Percentiles rank a stretch among this genome's conserved stretches.
phyloP scores from a whole-genome alignment of 1,140 invertebrate species.

The Drosophila miranda region DNA sequence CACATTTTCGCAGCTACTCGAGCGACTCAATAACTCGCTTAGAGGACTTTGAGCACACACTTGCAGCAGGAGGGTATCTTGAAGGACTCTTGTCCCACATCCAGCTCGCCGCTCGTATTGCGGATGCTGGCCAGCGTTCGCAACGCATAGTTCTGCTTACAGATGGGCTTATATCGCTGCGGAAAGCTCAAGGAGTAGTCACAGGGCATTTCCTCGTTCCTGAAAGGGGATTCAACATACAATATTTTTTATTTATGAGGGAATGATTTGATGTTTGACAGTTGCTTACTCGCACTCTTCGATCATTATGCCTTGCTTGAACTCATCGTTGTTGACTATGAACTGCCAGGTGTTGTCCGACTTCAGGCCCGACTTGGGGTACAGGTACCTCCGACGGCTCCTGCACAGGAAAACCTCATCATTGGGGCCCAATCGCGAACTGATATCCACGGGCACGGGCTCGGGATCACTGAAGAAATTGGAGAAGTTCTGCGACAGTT shows the following conservation, averaged over 20 bases:
- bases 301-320: conserved; percentile 71
- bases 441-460: conserved; percentile 44
- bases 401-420: conserved; percentile 61
- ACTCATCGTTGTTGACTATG: conserved; percentile 73
- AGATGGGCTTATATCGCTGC: conserved; percentile 83
- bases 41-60: conserved; percentile 82
- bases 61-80: conserved; percentile 86
- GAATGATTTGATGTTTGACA: neutral
- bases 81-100: conserved; percentile 77
- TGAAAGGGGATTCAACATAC: conserved; percentile 11
- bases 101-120: conserved; percentile 29
- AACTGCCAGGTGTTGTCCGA: conserved; percentile 62
- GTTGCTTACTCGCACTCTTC: conserved; percentile 81
- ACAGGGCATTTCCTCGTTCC: conserved; percentile 72
- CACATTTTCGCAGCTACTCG: conserved; percentile 51
- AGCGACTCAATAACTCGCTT: conserved; percentile 13
- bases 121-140: conserved; percentile 56
- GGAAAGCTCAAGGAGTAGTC: conserved; percentile 82
- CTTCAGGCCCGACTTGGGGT: conserved; percentile 51
- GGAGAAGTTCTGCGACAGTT: conserved; percentile 43
- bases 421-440: conserved; percentile 44
- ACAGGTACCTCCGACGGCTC: conserved; percentile 42
- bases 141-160: conserved; percentile 86
- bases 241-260: neutral
- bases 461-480: conserved; percentile 66